Conservation (phyloP, 1,140 invertebrate genomes). For the Heliconius melpomene region DNA sequence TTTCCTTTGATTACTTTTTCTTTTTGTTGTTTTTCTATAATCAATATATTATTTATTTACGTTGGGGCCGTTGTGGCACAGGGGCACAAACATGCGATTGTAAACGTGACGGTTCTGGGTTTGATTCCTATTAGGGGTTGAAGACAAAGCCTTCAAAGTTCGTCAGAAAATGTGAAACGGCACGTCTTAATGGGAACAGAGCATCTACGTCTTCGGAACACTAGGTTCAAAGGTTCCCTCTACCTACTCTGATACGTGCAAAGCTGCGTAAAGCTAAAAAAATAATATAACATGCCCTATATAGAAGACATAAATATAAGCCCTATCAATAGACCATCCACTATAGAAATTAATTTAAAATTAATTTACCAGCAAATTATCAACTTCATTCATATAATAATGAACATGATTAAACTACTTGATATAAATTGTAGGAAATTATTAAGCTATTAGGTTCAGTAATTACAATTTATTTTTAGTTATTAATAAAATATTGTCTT, state of each 20-base stretch:
- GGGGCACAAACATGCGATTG: too few species aligned
- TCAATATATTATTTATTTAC: background rate
- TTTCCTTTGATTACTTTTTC: background rate
- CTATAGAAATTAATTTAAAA: constrained; percentile 4
- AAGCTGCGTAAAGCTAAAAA: too few species aligned
- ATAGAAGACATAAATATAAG: background rate
- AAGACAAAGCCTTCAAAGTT: too few species aligned
- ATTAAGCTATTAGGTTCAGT: background rate
- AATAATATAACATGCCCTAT: background rate
- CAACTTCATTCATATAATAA: background rate
- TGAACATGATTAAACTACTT: background rate
- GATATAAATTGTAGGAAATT: background rate
- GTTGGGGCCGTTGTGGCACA: too few species aligned
- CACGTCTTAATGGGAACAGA: too few species aligned
- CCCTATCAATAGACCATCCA: background rate
- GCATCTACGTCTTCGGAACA: too few species aligned
- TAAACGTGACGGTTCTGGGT: too few species aligned
- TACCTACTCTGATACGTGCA: too few species aligned
- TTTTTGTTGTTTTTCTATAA: background rate
- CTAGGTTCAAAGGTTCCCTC: too few species aligned
- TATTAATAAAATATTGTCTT: too few species aligned
- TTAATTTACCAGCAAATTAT: background rate
- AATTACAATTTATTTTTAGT: background rate
- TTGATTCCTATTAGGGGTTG: too few species aligned
- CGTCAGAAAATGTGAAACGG: too few species aligned